Evolutionary conservation across 1,140 invertebrate species (phyloP), one percentile per base, ranked within the genome.

Genomic region (Leptinotarsa lineolata): DNA sequence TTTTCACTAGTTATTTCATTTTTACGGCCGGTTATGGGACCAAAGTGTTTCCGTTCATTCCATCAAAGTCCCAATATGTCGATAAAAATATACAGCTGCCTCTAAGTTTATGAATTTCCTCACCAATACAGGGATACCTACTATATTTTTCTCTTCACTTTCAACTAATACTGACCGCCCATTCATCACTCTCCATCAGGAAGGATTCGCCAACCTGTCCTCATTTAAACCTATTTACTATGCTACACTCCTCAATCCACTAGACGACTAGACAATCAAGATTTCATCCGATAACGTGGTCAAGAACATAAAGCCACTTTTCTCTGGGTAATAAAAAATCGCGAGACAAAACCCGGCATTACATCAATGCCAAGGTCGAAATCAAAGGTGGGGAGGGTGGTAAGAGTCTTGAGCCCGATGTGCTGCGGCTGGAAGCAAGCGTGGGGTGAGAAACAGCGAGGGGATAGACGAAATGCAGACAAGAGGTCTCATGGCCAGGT

Each of bases 401-500:
- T 39, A 18, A 39, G 64, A 24, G 20, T 66, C 21, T 69, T 24
- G 54, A 21, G 39, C 46, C 68, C 39, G 68, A 18, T 59, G 68
- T 45, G 48, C 20, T 44, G 66, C 18, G 66, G 45, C 22, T 45
- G 66, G 45, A 18, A 68, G 45, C 30, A n/a, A 21, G n/a, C 46
- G 68, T 22, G 68, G 20, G 46, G 68, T 54, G 22, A 20, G 45
- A 68, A 68, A 48, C 21, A 15, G n/a, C 20, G 20, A 63, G 20
- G 64, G 64, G 64, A 39, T 66, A 69, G 68, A 69, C 68, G 39
- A 59, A 15, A 59, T 13, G 46, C 68, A 66, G 64, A 59, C 68
- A 69, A 59, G 68, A 58, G 48, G 48, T 54, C 48, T 54, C 48
- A 54, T 54, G 48, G 48, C 68, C 68, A 69, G 68, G 68, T 69